Evolutionary conservation across 1,140 invertebrate genomes (phyloP), one percentile per base, ranked within the genome.

Genomic region (Rhopalosiphum maidis): DNA sequence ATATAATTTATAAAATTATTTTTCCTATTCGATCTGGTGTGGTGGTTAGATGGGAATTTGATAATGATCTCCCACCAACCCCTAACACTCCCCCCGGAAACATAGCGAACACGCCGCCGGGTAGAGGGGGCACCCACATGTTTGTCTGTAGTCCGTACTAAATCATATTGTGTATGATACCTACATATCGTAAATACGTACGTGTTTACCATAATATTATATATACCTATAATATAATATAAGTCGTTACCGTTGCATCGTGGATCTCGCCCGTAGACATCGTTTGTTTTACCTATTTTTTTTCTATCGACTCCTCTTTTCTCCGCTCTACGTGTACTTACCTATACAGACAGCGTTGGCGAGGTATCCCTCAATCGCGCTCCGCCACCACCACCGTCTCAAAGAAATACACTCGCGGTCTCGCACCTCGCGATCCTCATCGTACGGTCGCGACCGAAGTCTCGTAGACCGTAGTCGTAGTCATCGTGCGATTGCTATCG

Each of bases 401-500:
- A n/a, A n/a, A n/a, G 60, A 35, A 15, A n/a, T 3, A 15, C 30
- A n/a, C 30, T n/a, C 15, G 30, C 60, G 4, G 11, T 68, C 30
- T 77, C 30, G 60, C 60, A 77, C 60, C 30, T 77, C 55, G 25
- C 25, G 60, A n/a, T n/a, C 30, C 60, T 77, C 37, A 37, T 37
- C 55, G 25, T 4, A 54, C 23, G 54, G 54, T 54, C 30, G 15
- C 30, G 30, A 5, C 18, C 30, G 15, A n/a, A n/a, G n/a, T 77
- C 30, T 77, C 60, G 60, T n/a, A n/a, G 30, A n/a, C 30, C 25
- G 55, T 87, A 30, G 85, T 86, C 25, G 22, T 86, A n/a, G 30
- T 87, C 86, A n/a, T 88, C n/a, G 87, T 88, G 87, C 87, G 87
- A 89, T 89, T 51, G 48, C 87, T 89, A 89, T 89, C 88, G 51